Conservation (phyloP, 2,888 invertebrate genomes). For the Galeopsomyia nigrocyanea region DNA sequence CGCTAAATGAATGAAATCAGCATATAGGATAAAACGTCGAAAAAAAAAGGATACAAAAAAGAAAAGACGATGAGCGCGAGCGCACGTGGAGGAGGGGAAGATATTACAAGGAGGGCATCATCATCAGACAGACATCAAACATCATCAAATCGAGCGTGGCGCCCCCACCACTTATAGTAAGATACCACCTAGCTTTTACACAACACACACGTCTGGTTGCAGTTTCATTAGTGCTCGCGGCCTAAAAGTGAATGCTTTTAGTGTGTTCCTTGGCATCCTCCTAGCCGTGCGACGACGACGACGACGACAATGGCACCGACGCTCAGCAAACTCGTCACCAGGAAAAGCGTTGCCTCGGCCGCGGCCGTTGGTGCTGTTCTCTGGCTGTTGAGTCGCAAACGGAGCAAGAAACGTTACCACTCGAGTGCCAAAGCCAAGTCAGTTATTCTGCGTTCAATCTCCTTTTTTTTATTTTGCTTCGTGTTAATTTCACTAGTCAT, state of each 20-base stretch:
- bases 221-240: no score
- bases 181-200: no score
- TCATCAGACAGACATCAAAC: no score
- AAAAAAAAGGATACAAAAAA: no score
- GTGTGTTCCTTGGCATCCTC: not conserved
- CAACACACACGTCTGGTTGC: no score
- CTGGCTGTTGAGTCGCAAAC: slow-evolving; percentile 59
- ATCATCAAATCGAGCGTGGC: no score
- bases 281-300: not conserved
- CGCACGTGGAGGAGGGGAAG: no score
- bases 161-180: no score
- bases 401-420: slow-evolving; percentile 50
- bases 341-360: slow-evolving; percentile 77
- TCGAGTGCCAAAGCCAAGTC: slow-evolving; percentile 47
- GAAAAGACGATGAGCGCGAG: no score
- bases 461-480: not conserved
- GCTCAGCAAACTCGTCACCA: slow-evolving; percentile 81
- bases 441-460: slow-evolving; percentile 10
- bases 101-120: no score
- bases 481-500: not conserved
- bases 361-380: slow-evolving; percentile 70
- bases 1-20: no score
- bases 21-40: no score
- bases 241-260: not conserved
- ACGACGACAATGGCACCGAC: slow-evolving; percentile 77